phyloP scores from a whole-genome alignment of 2,797 vertebrate species.

The Sphaeramia orbicularis region DNA sequence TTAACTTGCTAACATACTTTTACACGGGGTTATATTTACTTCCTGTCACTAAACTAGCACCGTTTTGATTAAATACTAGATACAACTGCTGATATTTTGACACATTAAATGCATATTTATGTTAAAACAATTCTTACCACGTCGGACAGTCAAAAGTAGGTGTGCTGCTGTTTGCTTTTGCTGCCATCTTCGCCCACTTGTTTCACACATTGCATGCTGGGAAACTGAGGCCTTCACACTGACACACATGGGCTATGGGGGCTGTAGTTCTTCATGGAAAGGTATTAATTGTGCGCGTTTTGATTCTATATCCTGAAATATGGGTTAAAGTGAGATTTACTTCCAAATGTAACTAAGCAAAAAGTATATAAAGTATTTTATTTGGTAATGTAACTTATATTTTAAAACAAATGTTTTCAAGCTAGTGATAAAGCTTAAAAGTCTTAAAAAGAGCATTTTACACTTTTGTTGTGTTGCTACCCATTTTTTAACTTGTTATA shows the following conservation, averaged over 20 bases:
- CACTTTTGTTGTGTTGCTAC: too few species aligned
- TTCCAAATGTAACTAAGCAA: too few species aligned
- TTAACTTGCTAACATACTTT: not conserved
- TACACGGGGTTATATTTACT: not conserved
- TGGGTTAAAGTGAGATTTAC: too few species aligned
- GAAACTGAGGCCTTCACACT: constrained; percentile 63
- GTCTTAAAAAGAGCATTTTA: too few species aligned
- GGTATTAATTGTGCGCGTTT: too few species aligned
- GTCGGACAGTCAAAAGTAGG: constrained; percentile 86
- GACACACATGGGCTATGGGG: constrained; percentile 28
- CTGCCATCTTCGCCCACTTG: constrained; percentile 83
- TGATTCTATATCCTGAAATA: too few species aligned
- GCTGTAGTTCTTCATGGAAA: constrained; percentile 27
- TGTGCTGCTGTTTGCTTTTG: constrained; percentile 77
- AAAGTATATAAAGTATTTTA: too few species aligned
- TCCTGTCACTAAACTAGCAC: not conserved
- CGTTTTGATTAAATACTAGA: not conserved
- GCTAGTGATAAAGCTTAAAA: too few species aligned
- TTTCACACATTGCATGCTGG: constrained; percentile 70
- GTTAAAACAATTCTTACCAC: constrained; percentile 80
- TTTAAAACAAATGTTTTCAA: too few species aligned
- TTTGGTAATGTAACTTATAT: too few species aligned
- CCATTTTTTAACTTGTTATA: too few species aligned
- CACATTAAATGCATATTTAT: not conserved
- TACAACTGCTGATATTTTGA: not conserved